Evolutionary conservation across 2,797 vertebrate species (phyloP).

Genomic region (Myotis findleyi): DNA sequence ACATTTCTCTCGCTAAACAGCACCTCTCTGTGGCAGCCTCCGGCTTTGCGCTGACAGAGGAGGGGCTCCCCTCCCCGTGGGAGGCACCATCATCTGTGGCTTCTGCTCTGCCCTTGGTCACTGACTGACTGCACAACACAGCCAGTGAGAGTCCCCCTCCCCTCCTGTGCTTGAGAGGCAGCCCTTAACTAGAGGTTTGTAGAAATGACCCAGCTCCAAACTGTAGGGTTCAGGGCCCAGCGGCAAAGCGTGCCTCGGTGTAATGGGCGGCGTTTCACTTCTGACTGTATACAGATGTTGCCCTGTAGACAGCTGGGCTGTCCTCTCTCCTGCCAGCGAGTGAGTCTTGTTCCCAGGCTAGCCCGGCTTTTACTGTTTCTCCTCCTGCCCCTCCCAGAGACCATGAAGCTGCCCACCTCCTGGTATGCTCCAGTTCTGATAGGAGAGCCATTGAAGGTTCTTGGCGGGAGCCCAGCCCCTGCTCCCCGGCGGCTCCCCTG

Average conservation of each 20-base stretch:
- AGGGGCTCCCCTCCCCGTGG: background rate
- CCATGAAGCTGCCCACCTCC: constrained; percentile 41
- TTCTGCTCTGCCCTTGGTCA: background rate
- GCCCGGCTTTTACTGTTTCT: background rate
- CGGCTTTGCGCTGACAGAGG: background rate
- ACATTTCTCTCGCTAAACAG: constrained; percentile 49
- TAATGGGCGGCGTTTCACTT: background rate
- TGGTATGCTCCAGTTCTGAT: constrained; percentile 20
- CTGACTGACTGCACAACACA: background rate
- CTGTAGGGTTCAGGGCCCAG: background rate
- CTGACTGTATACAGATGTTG: background rate
- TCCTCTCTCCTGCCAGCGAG: background rate
- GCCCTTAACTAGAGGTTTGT: background rate
- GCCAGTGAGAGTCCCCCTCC: background rate
- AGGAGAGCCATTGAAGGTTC: constrained; percentile 39
- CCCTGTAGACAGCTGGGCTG: background rate
- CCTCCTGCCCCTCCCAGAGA: constrained; percentile 39
- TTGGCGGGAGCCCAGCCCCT: constrained; percentile 66
- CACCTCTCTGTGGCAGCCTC: constrained; percentile 69
- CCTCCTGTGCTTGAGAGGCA: background rate
- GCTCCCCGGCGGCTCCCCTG: background rate
- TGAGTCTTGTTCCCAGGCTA: background rate
- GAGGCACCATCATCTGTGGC: background rate
- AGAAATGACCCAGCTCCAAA: background rate
- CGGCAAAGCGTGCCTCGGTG: background rate